phyloP scores from a whole-genome alignment of 2,113 vertebrate genomes.

The Dipodomys stephensi region DNA sequence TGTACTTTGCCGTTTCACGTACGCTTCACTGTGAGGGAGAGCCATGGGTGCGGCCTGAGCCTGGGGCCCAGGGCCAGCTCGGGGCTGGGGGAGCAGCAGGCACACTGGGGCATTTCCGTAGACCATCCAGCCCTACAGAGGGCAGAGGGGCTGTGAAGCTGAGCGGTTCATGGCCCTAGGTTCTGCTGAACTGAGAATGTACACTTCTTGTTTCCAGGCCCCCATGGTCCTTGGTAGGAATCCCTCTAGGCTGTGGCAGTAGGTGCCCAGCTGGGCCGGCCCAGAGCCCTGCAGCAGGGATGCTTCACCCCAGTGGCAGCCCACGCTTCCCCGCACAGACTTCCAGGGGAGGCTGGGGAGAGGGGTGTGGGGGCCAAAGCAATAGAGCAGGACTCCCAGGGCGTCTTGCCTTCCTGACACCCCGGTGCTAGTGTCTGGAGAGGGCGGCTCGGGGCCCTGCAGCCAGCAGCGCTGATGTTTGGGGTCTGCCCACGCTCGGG shows the following conservation, averaged over 20 bases:
- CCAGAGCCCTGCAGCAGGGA: neutral
- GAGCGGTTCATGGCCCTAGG: fast-evolving
- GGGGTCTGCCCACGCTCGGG: neutral
- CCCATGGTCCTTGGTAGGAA: neutral
- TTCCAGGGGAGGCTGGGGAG: too few relatives aligned
- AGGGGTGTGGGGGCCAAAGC: too few relatives aligned
- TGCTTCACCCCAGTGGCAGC: neutral
- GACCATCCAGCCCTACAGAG: neutral
- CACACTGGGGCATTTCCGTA: too few relatives aligned
- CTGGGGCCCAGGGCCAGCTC: neutral
- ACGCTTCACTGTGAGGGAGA: neutral
- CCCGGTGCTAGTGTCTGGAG: neutral
- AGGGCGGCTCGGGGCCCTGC: neutral
- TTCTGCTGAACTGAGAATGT: neutral
- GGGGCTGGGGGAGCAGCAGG: neutral
- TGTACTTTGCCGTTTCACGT: neutral
- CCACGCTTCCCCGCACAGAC: neutral
- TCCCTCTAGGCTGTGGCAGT: neutral
- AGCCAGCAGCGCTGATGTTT: neutral
- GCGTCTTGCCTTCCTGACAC: neutral
- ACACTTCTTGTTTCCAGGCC: neutral
- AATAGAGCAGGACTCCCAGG: neutral
- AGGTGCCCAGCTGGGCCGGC: neutral
- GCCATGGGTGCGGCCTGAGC: neutral
- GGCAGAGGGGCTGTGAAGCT: neutral